Base-by-base conservation (phyloP, 2,888 invertebrate genomes). In the Sarcophaga rosellei region DNA sequence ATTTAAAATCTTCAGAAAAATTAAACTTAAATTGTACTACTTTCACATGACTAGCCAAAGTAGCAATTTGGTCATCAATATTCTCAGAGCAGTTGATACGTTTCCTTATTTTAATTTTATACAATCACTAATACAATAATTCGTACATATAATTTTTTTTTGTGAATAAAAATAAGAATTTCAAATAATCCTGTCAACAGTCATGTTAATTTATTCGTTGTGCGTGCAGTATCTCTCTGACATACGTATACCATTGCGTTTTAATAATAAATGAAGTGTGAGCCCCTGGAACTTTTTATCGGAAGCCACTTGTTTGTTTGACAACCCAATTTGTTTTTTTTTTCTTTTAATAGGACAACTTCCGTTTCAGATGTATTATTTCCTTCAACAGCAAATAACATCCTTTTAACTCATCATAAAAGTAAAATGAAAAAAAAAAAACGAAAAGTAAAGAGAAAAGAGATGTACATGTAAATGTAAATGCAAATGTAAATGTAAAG, bases 131-230 rank as follows among this genome's bases (percentile, higher is more conserved):
- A 35, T 1, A 35, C 35, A 35, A 35, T 35, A 6, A 35, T 35
- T 35, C 35, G 35, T 35, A 6, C 6, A 6, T 35, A 6, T 35
- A 6, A 6, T 35, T 25, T 25, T 35, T 35, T 35, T 35, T 6
- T 35, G 35, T 35, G 6, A 35, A 35, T 35, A 35, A 35, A 35
- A 35, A 35, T 35, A 35, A 35, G 35, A 35, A 35, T 35, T 35
- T 35, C 35, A 35, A 35, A 35, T 35, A 35, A 35, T 35, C 35
- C 35, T 35, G 35, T 20, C n/a, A n/a, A 61, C 15, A 61, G 47
- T 1, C 10, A n/a, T 66, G 47, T 65, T 81, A 78, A 78, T 85
- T 66, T 78, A 81, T 85, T 85, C 81, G 8, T 35, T 53, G 12
- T 74, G 73, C 77, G 25, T 63, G 62, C 68, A 62, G 35, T 72